These are phyloP conservation scores for Ctenicera cuprea DNA, from an alignment of 2,888 invertebrate genomes.

Conservation along the genomic window DNA sequence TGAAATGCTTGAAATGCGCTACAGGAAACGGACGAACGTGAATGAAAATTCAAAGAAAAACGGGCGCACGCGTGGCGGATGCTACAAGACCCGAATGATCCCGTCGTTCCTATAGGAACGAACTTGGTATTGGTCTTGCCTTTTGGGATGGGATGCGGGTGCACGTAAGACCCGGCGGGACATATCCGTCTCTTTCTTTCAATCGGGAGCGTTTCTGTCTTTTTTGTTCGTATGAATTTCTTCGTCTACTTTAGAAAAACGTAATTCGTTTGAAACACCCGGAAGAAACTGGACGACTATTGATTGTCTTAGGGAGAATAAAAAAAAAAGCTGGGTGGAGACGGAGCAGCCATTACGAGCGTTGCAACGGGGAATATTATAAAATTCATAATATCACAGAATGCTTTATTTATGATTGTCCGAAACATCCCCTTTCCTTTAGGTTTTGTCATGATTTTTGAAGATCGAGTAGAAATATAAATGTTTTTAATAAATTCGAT, in stretches of 20 bases:
- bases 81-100: constrained; percentile 7
- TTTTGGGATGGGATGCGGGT: constrained; percentile 20
- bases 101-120: constrained; percentile 44
- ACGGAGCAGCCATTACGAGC: not conserved
- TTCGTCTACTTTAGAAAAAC: constrained; percentile 27
- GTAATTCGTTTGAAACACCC: constrained; percentile 21
- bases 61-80: constrained; percentile 25
- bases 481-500: no score
- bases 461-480: no score
- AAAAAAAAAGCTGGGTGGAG: constrained; percentile 12
- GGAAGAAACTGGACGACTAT: constrained; percentile 28
- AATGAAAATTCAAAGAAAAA: constrained; percentile 23
- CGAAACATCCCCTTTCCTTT: no score
- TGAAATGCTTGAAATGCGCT: not conserved
- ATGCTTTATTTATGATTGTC: not conserved
- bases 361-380: not conserved
- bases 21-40: constrained; percentile 11
- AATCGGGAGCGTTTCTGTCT: not conserved
- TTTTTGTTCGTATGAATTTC: constrained; percentile 7
- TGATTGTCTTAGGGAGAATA: constrained; percentile 20
- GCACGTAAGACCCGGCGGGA: constrained; percentile 30
- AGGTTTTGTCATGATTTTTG: no score
- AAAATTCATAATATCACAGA: no score
- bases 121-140: constrained; percentile 28
- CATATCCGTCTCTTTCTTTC: constrained; percentile 16